Percentiles rank a stretch among this genome's conserved stretches.
These are phyloP conservation scores for Acanthosoma haemorrhoidale DNA, from an alignment of 2,888 invertebrate species.

Conservation along the genomic window DNA sequence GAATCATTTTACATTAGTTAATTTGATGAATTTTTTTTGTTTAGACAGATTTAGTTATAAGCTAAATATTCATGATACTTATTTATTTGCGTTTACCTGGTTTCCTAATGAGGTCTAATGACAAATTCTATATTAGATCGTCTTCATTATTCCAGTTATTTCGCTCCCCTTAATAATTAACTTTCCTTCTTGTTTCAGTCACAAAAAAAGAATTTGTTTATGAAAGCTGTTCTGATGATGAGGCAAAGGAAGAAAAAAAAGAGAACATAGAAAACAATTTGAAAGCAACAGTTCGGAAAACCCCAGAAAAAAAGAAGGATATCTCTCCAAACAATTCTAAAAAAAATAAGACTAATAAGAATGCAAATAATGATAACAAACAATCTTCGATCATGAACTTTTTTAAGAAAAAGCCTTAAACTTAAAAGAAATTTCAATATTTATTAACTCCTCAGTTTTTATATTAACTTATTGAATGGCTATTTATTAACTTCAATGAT, in stretches of 20 bases:
- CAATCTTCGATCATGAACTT: conserved; percentile 36
- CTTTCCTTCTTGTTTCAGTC: no score
- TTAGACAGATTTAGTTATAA: no score
- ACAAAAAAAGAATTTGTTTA: conserved; percentile 46
- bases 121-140: no score
- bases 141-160: no score
- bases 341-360: conserved; percentile 23
- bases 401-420: conserved; percentile 30
- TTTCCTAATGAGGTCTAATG: no score
- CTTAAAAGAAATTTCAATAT: not conserved
- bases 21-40: no score
- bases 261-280: conserved; percentile 11
- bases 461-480: no score
- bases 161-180: no score
- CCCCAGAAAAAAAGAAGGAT: not conserved
- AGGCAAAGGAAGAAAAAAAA: conserved; percentile 34
- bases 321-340: conserved; percentile 42
- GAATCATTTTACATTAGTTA: no score
- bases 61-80: no score
- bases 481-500: no score
- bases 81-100: no score
- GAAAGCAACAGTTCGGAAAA: not conserved
- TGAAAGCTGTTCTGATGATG: conserved; percentile 45
- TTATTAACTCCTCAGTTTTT: not conserved
- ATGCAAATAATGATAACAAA: conserved; percentile 20